Evolutionary conservation across 2,113 vertebrate species (phyloP).

Genomic region (Pitta sordida): DNA sequence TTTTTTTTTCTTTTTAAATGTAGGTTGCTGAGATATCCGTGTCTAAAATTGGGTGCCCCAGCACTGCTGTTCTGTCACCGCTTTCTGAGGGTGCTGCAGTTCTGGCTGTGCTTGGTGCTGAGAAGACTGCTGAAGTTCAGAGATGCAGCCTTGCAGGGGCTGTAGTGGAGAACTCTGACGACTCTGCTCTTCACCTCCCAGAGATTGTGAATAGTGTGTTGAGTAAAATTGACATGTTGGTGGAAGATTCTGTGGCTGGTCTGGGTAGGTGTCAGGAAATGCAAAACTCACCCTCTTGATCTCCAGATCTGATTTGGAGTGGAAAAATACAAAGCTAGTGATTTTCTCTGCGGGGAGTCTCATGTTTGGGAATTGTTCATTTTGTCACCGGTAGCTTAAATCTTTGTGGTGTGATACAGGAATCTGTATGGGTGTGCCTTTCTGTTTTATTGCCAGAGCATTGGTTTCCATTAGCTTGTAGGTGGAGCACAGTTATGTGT

Average conservation of each 20-base stretch:
- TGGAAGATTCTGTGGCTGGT: constrained; percentile 53
- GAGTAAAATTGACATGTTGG: constrained; percentile 62
- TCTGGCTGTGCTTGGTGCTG: constrained; percentile 76
- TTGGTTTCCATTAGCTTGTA: background rate
- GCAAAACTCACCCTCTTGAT: background rate
- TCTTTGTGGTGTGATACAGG: background rate
- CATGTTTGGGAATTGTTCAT: background rate
- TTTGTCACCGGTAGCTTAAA: background rate
- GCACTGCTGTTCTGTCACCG: constrained; percentile 81
- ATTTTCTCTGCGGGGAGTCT: background rate
- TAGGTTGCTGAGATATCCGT: constrained; percentile 82
- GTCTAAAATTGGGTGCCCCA: constrained; percentile 51
- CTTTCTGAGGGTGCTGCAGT: constrained; percentile 74
- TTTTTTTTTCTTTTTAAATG: background rate
- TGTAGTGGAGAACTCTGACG: background rate
- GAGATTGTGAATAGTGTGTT: constrained; percentile 80
- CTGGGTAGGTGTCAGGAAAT: constrained; percentile 34
- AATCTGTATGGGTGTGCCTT: background rate
- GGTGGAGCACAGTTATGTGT: background rate
- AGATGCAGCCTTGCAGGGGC: background rate
- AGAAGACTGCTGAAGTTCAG: background rate
- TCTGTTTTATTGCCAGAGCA: background rate
- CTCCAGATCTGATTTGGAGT: background rate
- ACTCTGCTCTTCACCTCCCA: constrained; percentile 63
- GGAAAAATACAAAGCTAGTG: background rate